These are phyloP conservation scores for Psylliodes chrysocephalus DNA, from an alignment of 2,888 invertebrate genomes.

Conservation along the genomic window DNA sequence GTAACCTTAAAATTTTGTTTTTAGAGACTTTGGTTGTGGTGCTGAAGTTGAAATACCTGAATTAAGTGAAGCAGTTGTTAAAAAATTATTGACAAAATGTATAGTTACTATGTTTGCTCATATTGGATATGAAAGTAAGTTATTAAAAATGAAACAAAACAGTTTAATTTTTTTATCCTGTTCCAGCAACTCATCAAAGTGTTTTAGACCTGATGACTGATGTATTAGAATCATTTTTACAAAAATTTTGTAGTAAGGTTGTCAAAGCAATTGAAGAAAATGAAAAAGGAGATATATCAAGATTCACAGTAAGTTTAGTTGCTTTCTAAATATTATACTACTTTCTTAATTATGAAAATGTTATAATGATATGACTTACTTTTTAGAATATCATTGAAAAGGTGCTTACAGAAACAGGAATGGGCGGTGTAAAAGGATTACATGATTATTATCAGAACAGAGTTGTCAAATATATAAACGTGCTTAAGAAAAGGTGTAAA, in stretches of 20 bases:
- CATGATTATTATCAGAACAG: slow-evolving; percentile 69
- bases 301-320: slow-evolving; percentile 67
- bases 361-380: background rate
- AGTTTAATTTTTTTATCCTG: slow-evolving; percentile 14
- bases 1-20: no score
- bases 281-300: slow-evolving; percentile 59
- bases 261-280: slow-evolving; percentile 68
- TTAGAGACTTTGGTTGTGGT: slow-evolving; percentile 45
- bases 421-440: slow-evolving; percentile 69
- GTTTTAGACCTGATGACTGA: slow-evolving; percentile 66
- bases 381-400: slow-evolving; percentile 70
- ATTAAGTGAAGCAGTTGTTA: slow-evolving; percentile 57
- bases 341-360: background rate
- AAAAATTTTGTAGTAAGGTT: slow-evolving; percentile 65
- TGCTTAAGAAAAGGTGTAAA: slow-evolving; percentile 56
- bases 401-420: slow-evolving; percentile 70
- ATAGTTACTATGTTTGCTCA: slow-evolving; percentile 67
- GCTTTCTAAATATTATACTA: no score
- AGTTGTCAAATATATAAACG: slow-evolving; percentile 58
- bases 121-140: slow-evolving; percentile 66
- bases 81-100: slow-evolving; percentile 63
- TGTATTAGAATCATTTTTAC: slow-evolving; percentile 65
- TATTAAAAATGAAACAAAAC: background rate
- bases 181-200: slow-evolving; percentile 63
- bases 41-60: slow-evolving; percentile 56